These are phyloP conservation scores for Ptilodon capucinus DNA, from an alignment of 2,888 invertebrate genomes.

Conservation along the genomic window DNA sequence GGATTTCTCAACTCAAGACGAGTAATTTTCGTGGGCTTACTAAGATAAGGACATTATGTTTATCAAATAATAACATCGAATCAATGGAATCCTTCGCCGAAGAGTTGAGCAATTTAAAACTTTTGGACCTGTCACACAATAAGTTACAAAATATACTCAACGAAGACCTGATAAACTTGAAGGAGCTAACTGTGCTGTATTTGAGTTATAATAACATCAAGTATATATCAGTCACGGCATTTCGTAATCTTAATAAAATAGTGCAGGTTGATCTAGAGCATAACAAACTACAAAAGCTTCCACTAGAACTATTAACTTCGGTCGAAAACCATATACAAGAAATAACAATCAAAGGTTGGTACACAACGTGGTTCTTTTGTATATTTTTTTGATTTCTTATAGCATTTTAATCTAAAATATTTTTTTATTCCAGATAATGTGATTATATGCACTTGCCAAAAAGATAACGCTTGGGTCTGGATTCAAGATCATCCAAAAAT, in stretches of 20 bases:
- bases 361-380: not conserved
- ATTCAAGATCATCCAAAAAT: constrained; percentile 90
- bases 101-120: constrained; percentile 89
- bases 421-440: constrained; percentile 88
- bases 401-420: not conserved
- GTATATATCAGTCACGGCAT: constrained; percentile 89
- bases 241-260: constrained; percentile 89
- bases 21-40: constrained; percentile 91
- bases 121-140: constrained; percentile 92
- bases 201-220: constrained; percentile 92
- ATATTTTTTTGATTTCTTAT: not conserved
- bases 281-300: constrained; percentile 91
- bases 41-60: constrained; percentile 89
- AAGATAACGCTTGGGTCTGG: constrained; percentile 97
- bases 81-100: constrained; percentile 91
- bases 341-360: constrained; percentile 90
- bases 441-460: constrained; percentile 93
- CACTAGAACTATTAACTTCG: constrained; percentile 89
- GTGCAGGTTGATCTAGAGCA: constrained; percentile 90
- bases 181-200: constrained; percentile 90
- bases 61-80: constrained; percentile 92
- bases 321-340: constrained; percentile 92
- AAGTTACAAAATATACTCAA: constrained; percentile 90
- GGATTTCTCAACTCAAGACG: constrained; percentile 90
- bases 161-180: constrained; percentile 89